These are phyloP conservation scores for Ceyx erithaca DNA, from an alignment of 2,797 vertebrate genomes.

Conservation along the genomic window DNA sequence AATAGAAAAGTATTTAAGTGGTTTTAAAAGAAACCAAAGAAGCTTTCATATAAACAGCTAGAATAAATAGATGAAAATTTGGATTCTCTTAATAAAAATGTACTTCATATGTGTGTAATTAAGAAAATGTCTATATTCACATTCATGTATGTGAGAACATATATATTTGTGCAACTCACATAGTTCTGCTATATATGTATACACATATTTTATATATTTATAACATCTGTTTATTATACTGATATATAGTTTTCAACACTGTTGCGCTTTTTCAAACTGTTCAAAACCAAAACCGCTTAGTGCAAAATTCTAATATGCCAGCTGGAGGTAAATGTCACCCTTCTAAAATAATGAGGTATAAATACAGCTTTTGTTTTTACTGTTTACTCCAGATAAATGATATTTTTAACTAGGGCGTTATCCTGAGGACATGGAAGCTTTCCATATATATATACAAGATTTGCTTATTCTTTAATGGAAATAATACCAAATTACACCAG, in stretches of 20 bases:
- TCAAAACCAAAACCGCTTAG: conserved; percentile 29
- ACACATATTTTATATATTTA: conserved; percentile 48
- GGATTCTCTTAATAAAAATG: conserved; percentile 15
- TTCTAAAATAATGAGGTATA: conserved; percentile 24
- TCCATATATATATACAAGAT: neutral
- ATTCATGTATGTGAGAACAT: conserved; percentile 19
- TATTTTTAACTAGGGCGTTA: neutral
- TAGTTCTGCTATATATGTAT: neutral
- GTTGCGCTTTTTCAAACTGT: neutral
- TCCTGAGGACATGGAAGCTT: conserved; percentile 25
- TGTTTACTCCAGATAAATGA: conserved; percentile 25
- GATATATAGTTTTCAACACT: conserved; percentile 9
- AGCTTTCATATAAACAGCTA: conserved; percentile 12
- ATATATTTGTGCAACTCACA: conserved; percentile 5
- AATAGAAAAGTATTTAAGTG: conserved; percentile 3
- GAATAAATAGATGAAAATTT: conserved; percentile 34
- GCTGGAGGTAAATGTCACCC: conserved; percentile 8
- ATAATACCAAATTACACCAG: conserved; percentile 5
- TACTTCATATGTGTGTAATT: conserved; percentile 16
- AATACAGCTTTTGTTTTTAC: conserved; percentile 28
- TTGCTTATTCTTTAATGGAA: conserved; percentile 11
- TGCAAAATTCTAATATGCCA: neutral
- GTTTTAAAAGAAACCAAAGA: conserved; percentile 21
- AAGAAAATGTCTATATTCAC: conserved; percentile 1
- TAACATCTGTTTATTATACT: conserved; percentile 59